phyloP scores from a whole-genome alignment of 2,888 invertebrate species.

The Carcina quercana region DNA sequence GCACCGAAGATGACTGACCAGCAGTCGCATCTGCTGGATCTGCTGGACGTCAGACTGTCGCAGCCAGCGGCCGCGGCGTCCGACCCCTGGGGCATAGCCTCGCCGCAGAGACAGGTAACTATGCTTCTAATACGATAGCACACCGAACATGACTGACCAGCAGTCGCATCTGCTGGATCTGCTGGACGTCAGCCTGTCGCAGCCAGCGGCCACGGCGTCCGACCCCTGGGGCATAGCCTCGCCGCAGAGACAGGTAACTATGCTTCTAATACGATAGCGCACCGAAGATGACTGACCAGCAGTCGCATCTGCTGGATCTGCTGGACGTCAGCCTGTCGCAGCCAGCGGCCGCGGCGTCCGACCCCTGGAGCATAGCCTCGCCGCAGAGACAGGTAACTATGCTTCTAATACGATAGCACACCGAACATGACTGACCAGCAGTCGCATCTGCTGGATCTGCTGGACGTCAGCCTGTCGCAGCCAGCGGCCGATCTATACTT shows the following conservation, averaged over 20 bases:
- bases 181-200: conserved; percentile 86
- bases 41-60: conserved; percentile 88
- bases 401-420: conserved; percentile 5
- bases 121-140: no score
- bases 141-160: no score
- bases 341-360: conserved; percentile 65
- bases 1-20: no score
- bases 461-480: conserved; percentile 86
- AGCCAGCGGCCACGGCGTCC: conserved; percentile 57
- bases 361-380: conserved; percentile 85
- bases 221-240: conserved; percentile 87
- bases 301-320: conserved; percentile 87
- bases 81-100: conserved; percentile 86
- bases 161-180: conserved; percentile 88
- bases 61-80: conserved; percentile 61
- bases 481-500: conserved; percentile 68
- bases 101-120: conserved; percentile 65
- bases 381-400: conserved; percentile 66
- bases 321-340: conserved; percentile 87
- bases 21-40: conserved; percentile 86
- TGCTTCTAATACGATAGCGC: no score
- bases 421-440: no score
- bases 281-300: no score
- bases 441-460: conserved; percentile 87
- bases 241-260: conserved; percentile 63